Evolutionary conservation across 2,888 invertebrate genomes (phyloP), one percentile per base, ranked within the genome.

Genomic region (Megalurothrips usitatus): DNA sequence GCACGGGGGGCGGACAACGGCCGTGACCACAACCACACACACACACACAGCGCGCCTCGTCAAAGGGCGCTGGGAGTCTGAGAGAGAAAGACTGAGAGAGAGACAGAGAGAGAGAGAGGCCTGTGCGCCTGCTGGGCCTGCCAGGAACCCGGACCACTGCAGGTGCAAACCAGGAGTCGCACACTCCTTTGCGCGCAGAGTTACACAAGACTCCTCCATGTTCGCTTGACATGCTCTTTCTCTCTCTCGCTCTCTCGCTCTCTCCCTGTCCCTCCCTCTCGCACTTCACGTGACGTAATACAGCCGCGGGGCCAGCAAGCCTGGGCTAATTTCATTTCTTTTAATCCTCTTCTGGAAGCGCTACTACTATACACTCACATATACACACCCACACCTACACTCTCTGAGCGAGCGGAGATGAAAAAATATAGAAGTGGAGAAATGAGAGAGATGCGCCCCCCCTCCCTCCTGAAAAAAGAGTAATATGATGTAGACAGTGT

Each of bases 241-340:
- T n/a, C n/a, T n/a, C n/a, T n/a, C n/a, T n/a, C n/a, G n/a, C n/a
- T n/a, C n/a, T n/a, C n/a, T n/a, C n/a, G n/a, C n/a, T n/a, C n/a
- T n/a, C n/a, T n/a, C n/a, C n/a, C n/a, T n/a, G n/a, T n/a, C 52
- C 17, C 52, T 8, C 52, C 8, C 63, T 19, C n/a, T 63, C n/a
- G 63, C n/a, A 63, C n/a, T n/a, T 23, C n/a, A 6, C 68, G 4
- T 68, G 68, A 68, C 23, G 68, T 68, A n/a, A 68, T 23, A 58
- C 58, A 6, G 58, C 6, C 14, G 58, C 58, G 23, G 23, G 2
- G 26, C 23, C 68, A 0, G 26, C 68, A 2, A 23, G n/a, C 23
- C 68, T 23, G 68, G 0, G 63, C 68, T 68, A 68, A 68, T 68
- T 68, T 68, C 68, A 68, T 68, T 68, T 68, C 68, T 68, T 68